Base-by-base conservation (phyloP, 1,140 invertebrate genomes). In the Brachionus koreanus region DNA sequence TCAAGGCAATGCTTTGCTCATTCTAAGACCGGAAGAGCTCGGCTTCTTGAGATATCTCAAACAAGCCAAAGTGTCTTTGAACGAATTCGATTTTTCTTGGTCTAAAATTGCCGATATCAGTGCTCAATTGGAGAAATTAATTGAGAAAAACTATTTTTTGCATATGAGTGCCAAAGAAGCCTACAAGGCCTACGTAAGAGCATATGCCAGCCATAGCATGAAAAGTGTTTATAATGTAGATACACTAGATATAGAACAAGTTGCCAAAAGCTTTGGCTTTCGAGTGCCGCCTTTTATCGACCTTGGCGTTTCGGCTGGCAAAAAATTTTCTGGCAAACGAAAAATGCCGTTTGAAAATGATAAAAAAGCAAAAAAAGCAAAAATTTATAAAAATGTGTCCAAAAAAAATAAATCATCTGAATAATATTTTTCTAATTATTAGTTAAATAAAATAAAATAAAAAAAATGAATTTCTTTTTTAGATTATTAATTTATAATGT, bases 31-130 rank as follows among this genome's bases (percentile, higher is more conserved):
- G 0, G 94, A 98, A 87, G 98, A 99, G 88, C 89, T 98, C 3
- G 96, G 94, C 0, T 99, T 99, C 86, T 90, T 99, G 13, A 90
- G 93, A 7, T 98, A 95, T 87, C 90, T 99, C n/a, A 97, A 97
- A 87, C 92, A 95, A 84, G 94, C 95, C 4, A 95, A 93, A 88
- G 94, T 99, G 5, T 94, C 95, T 3, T 90, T 99, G 0, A 96
- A 97, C 86, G 96, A 98, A 88, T 99, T 97, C 89, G 96, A 98
- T 85, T 98, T 99, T 86, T 94, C 94, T 0, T 98, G 97, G 96
- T 94, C 91, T 84, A 99, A 99, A 91, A 93, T 99, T 83, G 92
- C 94, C 2, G 93, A 98, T 87, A 96, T 98, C 87, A 96, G 98
- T 87, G 63, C 95, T 96, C 90, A 98, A 94, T 87, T 99, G 84